phyloP scores from a whole-genome alignment of 2,113 vertebrate genomes.

The Meleagris gallopavo region DNA sequence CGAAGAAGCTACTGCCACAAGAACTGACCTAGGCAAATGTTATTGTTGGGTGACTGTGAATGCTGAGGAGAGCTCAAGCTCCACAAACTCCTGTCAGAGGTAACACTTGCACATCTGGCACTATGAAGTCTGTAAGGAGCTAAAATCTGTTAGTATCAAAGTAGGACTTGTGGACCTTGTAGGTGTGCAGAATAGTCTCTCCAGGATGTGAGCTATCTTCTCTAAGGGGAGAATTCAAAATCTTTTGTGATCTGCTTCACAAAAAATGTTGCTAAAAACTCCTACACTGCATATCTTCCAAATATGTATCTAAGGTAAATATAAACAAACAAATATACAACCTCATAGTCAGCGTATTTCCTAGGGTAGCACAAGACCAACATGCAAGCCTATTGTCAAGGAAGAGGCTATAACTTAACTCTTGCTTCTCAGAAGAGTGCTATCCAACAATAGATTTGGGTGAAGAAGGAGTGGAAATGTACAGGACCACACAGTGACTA shows the following conservation, averaged over 20 bases:
- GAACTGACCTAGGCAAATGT: not conserved
- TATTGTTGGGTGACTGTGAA: too few relatives aligned
- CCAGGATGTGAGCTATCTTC: not conserved
- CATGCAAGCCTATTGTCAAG: not conserved
- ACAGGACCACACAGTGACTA: not conserved
- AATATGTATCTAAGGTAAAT: not conserved
- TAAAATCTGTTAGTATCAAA: not conserved
- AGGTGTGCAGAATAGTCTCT: not conserved
- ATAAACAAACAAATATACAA: not conserved
- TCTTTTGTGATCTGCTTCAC: not conserved
- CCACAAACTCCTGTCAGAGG: not conserved
- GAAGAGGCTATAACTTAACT: not conserved
- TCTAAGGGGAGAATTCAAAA: not conserved
- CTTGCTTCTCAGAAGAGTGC: accelerated
- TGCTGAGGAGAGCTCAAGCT: not conserved
- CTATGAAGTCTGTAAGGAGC: accelerated
- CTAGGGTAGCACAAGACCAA: not conserved
- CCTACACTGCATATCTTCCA: not conserved
- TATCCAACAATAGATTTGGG: not conserved
- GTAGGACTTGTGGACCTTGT: not conserved
- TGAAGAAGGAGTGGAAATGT: not conserved
- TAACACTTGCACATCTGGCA: not conserved
- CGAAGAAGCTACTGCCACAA: not conserved
- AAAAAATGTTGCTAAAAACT: not conserved
- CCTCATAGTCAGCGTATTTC: accelerated